These are phyloP conservation scores for Heterodera schachtii DNA, from an alignment of 1,140 invertebrate species.

Conservation along the genomic window DNA sequence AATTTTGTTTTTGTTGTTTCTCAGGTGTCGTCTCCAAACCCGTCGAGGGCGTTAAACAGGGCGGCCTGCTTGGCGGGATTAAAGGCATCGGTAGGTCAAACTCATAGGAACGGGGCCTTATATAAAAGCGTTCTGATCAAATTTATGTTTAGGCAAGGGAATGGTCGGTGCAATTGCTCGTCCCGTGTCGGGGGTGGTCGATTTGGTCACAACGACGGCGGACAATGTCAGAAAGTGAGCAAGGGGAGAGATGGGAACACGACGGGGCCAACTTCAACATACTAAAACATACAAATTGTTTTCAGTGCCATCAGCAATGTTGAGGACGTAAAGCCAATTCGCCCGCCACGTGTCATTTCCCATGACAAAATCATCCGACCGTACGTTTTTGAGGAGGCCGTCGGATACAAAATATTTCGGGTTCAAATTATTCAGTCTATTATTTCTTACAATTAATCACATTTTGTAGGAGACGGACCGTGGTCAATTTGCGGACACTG, in stretches of 20 bases:
- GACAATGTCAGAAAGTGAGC: conserved; percentile 82
- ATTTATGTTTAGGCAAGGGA: conserved; percentile 84
- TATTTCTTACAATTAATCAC: background rate
- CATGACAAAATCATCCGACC: conserved; percentile 82
- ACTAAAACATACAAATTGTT: background rate
- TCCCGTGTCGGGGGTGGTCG: conserved; percentile 91
- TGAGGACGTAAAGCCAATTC: conserved; percentile 77
- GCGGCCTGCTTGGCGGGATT: conserved; percentile 92
- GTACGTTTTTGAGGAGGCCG: conserved; percentile 80
- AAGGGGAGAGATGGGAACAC: too few relatives aligned
- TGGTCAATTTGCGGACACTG: conserved; percentile 83
- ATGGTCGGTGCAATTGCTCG: conserved; percentile 89
- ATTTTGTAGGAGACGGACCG: conserved; percentile 76
- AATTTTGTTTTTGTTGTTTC: conserved; percentile 9
- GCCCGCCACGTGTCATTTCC: conserved; percentile 82
- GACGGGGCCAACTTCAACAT: too few relatives aligned
- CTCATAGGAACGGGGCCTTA: conserved; percentile 84
- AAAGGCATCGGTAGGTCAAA: conserved; percentile 86
- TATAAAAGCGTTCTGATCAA: conserved; percentile 79
- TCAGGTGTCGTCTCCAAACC: conserved; percentile 86
- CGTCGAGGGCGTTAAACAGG: conserved; percentile 86
- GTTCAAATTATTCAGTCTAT: conserved; percentile 39
- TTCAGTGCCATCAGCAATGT: conserved; percentile 77
- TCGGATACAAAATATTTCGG: conserved; percentile 72
- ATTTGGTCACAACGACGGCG: conserved; percentile 93